Evolutionary conservation across 2,113 vertebrate species (phyloP).

Genomic region (Cettia cetti): DNA sequence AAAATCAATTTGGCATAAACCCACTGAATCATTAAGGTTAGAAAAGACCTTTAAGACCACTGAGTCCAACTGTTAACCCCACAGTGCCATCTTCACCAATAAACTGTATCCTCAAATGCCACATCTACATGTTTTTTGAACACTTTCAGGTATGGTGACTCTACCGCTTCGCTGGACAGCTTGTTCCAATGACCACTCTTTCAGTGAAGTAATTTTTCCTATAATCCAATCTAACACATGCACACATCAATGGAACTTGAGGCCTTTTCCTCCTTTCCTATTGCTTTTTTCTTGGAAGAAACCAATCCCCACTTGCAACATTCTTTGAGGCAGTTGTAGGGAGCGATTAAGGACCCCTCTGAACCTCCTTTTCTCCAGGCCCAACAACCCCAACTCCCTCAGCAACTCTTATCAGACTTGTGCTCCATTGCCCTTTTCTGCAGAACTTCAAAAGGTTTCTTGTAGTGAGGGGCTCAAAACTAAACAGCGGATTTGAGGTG

Average conservation of each 20-base stretch:
- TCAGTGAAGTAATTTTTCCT: not conserved
- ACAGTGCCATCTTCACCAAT: not conserved
- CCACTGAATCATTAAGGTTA: not conserved
- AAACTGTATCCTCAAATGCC: not conserved
- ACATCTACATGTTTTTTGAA: not conserved
- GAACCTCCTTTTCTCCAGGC: not conserved
- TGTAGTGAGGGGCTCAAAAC: not conserved
- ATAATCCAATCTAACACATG: not conserved
- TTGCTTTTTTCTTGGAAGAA: not conserved
- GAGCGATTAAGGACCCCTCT: too few relatives aligned
- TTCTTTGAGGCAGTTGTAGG: not conserved
- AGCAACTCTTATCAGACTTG: not conserved
- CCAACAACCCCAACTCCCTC: not conserved
- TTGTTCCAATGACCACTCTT: not conserved
- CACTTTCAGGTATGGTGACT: not conserved
- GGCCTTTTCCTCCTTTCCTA: not conserved
- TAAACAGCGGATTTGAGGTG: not conserved
- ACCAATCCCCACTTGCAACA: too few relatives aligned
- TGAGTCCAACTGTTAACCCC: not conserved
- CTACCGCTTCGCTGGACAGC: not conserved
- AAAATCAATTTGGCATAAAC: not conserved
- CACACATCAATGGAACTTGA: fast-evolving
- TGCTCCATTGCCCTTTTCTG: not conserved
- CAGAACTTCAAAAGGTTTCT: not conserved
- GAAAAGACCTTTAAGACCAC: not conserved